phyloP scores from a whole-genome alignment of 2,113 vertebrate genomes.

The Oostethus manadensis region DNA sequence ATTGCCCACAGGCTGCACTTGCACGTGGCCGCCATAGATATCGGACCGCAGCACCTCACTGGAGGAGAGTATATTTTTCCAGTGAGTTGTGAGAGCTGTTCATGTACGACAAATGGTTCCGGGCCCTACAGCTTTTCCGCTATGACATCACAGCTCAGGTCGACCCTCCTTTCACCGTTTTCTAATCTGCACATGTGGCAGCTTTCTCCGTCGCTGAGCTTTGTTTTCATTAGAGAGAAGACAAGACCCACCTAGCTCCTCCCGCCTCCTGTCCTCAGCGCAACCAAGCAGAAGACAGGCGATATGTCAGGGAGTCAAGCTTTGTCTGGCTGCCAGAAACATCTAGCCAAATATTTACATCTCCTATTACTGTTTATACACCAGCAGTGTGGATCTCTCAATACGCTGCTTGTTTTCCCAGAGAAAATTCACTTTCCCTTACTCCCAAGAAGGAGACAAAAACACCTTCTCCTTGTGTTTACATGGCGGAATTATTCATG shows the following conservation, averaged over 20 bases:
- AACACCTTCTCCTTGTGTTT: slow-evolving; percentile 39
- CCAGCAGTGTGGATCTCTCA: slow-evolving; percentile 68
- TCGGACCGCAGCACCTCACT: no score
- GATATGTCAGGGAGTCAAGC: slow-evolving; percentile 70
- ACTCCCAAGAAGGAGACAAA: slow-evolving; percentile 46
- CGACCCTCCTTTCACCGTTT: slow-evolving; percentile 53
- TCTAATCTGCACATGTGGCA: slow-evolving; percentile 58
- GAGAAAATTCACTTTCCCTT: slow-evolving; percentile 61
- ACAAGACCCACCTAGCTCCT: slow-evolving; percentile 42
- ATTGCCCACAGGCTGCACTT: no score
- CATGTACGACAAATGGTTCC: slow-evolving; percentile 34
- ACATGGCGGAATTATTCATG: slow-evolving; percentile 42
- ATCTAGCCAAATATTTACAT: slow-evolving; percentile 94
- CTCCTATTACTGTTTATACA: slow-evolving; percentile 95
- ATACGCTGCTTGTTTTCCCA: slow-evolving; percentile 72
- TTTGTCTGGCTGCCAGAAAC: slow-evolving; percentile 82
- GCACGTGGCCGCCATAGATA: no score
- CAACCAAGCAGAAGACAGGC: slow-evolving; percentile 69
- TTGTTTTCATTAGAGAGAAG: slow-evolving; percentile 67
- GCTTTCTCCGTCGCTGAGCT: slow-evolving; percentile 63
- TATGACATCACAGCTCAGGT: slow-evolving; percentile 30
- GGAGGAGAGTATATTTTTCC: not conserved
- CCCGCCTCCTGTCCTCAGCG: slow-evolving; percentile 62
- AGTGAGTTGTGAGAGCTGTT: slow-evolving; percentile 11
- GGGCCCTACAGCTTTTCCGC: slow-evolving; percentile 25